Evolutionary conservation across 2,888 invertebrate genomes (phyloP).

Genomic region (Chaitophorus viminalis): DNA sequence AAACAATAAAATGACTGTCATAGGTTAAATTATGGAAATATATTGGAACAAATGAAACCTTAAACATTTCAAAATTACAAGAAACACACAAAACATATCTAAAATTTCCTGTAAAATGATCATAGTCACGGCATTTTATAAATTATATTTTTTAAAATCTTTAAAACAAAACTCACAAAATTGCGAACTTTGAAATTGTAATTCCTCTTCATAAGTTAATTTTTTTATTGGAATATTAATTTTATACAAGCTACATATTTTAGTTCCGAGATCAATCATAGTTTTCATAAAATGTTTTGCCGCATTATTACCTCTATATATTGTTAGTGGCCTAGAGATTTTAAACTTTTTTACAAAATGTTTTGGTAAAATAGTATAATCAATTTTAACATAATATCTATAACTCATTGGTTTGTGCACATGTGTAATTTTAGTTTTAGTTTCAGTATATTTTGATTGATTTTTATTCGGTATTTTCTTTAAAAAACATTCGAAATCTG

Average conservation of each 20-base stretch:
- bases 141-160: neutral
- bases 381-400: too few relatives aligned
- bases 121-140: neutral
- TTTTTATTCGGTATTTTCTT: neutral
- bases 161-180: neutral
- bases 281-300: too few relatives aligned
- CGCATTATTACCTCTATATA: too few relatives aligned
- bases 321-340: too few relatives aligned
- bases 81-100: neutral
- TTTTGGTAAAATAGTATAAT: too few relatives aligned
- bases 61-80: neutral
- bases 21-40: conserved; percentile 15
- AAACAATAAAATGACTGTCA: neutral
- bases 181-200: neutral
- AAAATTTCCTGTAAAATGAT: neutral
- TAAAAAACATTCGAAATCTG: neutral
- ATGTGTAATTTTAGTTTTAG: neutral
- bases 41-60: neutral
- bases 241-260: neutral
- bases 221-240: neutral
- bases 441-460: neutral
- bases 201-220: neutral
- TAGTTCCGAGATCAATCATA: too few relatives aligned
- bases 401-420: too few relatives aligned
- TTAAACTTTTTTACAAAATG: too few relatives aligned